Conservation (phyloP, 2,888 invertebrate species). For the Salticus scenicus region DNA sequence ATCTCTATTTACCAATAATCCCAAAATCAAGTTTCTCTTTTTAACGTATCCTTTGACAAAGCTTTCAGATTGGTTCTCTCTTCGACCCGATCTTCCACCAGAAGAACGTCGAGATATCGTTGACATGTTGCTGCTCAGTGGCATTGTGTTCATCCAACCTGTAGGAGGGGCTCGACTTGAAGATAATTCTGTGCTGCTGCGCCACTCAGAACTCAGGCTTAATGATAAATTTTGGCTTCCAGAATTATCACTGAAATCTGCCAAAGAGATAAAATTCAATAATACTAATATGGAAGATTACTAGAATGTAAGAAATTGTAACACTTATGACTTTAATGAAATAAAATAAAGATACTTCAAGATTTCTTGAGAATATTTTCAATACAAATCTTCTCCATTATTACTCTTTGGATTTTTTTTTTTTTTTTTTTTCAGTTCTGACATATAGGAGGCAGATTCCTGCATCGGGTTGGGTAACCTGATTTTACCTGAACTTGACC, state of each 20-base stretch:
- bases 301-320: no score
- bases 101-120: conserved; percentile 79
- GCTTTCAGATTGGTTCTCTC: conserved; percentile 79
- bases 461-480: no score
- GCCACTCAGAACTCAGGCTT: conserved; percentile 61
- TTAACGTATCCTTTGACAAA: conserved; percentile 96
- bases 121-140: conserved; percentile 83
- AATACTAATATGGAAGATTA: no score
- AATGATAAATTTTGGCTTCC: conserved; percentile 59
- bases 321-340: no score
- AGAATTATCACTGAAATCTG: conserved; percentile 55
- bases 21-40: conserved; percentile 89
- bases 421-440: no score
- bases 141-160: conserved; percentile 97
- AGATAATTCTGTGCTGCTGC: conserved; percentile 67
- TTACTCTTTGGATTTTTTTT: no score
- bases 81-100: conserved; percentile 71
- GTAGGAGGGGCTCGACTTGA: conserved; percentile 72
- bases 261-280: no score
- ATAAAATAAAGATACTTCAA: no score
- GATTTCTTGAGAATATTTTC: no score
- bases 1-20: conserved; percentile 87
- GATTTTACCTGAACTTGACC: no score
- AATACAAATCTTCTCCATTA: no score
- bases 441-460: no score